These are phyloP conservation scores for Pseudotriccus pelzelni DNA, from an alignment of 2,797 vertebrate species.

Conservation along the genomic window DNA sequence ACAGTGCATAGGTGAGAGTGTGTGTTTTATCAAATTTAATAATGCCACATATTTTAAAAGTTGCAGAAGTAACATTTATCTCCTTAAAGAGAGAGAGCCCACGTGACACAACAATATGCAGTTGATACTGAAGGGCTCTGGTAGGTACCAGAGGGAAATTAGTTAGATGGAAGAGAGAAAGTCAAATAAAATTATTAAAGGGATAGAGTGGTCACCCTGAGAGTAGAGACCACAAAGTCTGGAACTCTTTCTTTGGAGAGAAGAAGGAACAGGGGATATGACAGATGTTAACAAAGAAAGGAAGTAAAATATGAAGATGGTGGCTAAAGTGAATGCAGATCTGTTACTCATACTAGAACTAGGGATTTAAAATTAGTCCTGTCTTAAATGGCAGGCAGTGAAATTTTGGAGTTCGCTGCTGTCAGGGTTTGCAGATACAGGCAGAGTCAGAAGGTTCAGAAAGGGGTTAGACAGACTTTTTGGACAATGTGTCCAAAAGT, in stretches of 20 bases:
- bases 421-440: not conserved
- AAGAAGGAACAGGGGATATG: not conserved
- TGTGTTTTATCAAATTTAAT: not conserved
- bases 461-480: not conserved
- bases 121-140: not conserved
- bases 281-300: not conserved
- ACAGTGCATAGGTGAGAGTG: constrained; percentile 84
- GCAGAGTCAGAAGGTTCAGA: not conserved
- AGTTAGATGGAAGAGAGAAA: not conserved
- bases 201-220: not conserved
- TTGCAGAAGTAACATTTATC: not conserved
- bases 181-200: not conserved
- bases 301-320: not conserved
- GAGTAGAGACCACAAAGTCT: not conserved
- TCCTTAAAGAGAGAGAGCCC: not conserved
- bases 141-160: not conserved
- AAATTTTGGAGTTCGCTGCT: not conserved
- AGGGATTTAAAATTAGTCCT: not conserved
- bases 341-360: not conserved
- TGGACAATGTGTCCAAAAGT: not conserved
- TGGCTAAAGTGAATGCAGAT: not conserved
- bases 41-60: not conserved
- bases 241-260: not conserved
- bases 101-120: not conserved
- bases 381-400: not conserved